Base-by-base conservation (phyloP, 2,888 invertebrate genomes). In the Frankliniella intonsa region DNA sequence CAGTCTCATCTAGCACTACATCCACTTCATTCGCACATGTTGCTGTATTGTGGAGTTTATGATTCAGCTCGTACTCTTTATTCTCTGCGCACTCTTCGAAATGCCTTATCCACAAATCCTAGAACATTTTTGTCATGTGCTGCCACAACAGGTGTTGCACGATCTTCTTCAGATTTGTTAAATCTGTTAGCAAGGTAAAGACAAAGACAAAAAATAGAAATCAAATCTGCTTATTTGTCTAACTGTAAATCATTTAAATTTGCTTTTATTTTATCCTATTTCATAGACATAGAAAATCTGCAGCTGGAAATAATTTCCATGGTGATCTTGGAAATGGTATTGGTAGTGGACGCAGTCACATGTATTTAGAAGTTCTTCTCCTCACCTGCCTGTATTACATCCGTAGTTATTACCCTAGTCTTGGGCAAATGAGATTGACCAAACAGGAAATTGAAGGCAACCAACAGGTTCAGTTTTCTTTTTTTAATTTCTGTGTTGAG, bases 1-100 rank as follows among this genome's bases (percentile, higher is more conserved):
- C 69, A 22, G 11, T 76, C 69, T 10, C 69, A 22, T 11, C 69
- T 76, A 9, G 12, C 69, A 10, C 25, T 76, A 10, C 85, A 94
- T 87, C 93, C 93, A 50, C 91, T 95, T 83, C 96, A 96, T 87
- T 94, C 94, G 38, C 96, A 96, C 86, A 91, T 97, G 88, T 90
- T 96, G 79, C 89, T 97, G 3, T 96, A 96, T 86, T 92, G 92
- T 85, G 93, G 93, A 84, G 92, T 94, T 25, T 95, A 94, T 85
- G 95, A 96, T 87, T 92, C 93, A 0, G 90, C 92, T 83, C 91
- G 93, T 85, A 92, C 92, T 3, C 88, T 94, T 0, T 95, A 95
- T 86, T 93, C 94, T 11, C 89, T 96, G 84, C 91, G 92, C 83
- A 93, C 93, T 0, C 87, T 95, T n/a, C 91, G 93, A 83, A 93